phyloP scores from a whole-genome alignment of 2,888 invertebrate genomes.

The Euplexia lucipara region DNA sequence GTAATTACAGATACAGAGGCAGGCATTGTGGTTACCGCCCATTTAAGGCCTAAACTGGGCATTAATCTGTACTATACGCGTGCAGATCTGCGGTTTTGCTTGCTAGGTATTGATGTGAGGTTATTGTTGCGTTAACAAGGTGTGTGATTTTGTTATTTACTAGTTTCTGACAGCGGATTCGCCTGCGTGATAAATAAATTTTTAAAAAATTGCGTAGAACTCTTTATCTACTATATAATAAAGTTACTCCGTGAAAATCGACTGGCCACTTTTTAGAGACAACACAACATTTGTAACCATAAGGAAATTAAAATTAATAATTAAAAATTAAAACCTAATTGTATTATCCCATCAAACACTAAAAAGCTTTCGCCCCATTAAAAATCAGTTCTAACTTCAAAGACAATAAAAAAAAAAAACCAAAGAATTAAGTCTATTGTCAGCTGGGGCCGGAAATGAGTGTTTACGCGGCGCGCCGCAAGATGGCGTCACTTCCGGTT shows the following conservation, averaged over 20 bases:
- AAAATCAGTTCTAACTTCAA: constrained; percentile 24
- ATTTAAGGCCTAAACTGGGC: constrained; percentile 40
- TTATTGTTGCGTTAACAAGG: constrained; percentile 3
- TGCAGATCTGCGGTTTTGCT: constrained; percentile 17
- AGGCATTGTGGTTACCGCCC: constrained; percentile 36
- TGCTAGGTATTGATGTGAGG: not conserved
- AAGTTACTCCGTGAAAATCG: too few relatives aligned
- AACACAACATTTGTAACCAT: too few relatives aligned
- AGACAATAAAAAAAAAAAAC: constrained; percentile 45
- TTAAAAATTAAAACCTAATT: constrained; percentile 25
- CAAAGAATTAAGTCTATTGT: constrained; percentile 54
- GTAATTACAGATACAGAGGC: constrained; percentile 51
- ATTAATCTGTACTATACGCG: constrained; percentile 32
- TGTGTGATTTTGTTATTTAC: not conserved
- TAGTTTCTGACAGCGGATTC: too few relatives aligned
- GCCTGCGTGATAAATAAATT: too few relatives aligned
- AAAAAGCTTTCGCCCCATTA: constrained; percentile 25
- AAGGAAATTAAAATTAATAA: too few relatives aligned
- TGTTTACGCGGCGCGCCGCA: constrained; percentile 64
- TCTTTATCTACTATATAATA: not conserved
- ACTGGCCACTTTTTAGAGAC: too few relatives aligned
- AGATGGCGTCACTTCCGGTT: constrained; percentile 69
- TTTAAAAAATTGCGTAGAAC: too few relatives aligned
- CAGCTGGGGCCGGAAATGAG: constrained; percentile 66
- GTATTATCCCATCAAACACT: not conserved